Evolutionary conservation across 1,140 invertebrate species (phyloP), one percentile per base, ranked within the genome.

Genomic region (Pseudachorutes palmiensis): DNA sequence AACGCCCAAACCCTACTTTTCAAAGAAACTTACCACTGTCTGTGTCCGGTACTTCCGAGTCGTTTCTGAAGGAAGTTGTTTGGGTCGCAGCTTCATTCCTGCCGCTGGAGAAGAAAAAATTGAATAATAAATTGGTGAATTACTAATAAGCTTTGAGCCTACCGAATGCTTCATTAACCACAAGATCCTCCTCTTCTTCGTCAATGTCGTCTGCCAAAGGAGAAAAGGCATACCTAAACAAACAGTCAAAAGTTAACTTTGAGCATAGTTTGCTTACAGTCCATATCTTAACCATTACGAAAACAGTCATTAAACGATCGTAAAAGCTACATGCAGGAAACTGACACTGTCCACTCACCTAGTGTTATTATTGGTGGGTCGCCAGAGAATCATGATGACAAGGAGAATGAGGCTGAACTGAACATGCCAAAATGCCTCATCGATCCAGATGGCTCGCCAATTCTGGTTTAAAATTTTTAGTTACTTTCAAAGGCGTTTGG

Each of bases 361-460:
- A 80, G 96, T 93, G 80, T 96, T 96, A 77, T 96, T 97, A 76
- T 91, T 91, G 1, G 91, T 92, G 2, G 94, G 94, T 70, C 93
- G 80, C 92, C 92, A 97, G 33, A 97, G 82, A 68, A 97, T 84
- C 89, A 96, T 96, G 69, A 97, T 96, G 16, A 92, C 90, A 41
- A 92, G 78, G 26, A 97, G 81, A 65, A 97, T 85, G 55, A 88
- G 82, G 24, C 89, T 92, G 78, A 97, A 97, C 24, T 95, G 79
- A 26, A 96, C 83, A 78, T 94, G 92, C 94, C 94, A 97, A 78
- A 91, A 96, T 1, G 90, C 93, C 68, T 93, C 90, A 79, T 97
- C 92, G 67, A 96, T 77, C 91, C 91, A 94, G 63, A 95, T 80
- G 77, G 93, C 87, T 76, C 89, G 89, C 93, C 92, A 96, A 67